Evolutionary conservation across 2,797 vertebrate genomes (phyloP).

Genomic region (Varecia variegata): DNA sequence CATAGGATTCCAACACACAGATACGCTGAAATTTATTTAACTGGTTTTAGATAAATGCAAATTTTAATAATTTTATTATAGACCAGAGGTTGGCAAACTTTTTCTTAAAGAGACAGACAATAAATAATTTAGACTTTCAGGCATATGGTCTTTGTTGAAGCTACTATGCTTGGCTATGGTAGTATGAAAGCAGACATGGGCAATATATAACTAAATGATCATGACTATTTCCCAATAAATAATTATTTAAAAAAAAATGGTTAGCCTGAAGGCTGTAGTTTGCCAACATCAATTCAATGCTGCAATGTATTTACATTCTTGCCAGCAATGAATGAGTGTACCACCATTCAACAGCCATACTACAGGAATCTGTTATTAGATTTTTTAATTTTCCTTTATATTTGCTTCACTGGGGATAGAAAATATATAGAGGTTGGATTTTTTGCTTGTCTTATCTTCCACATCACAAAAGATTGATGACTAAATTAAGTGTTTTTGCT

Average conservation of each 20-base stretch:
- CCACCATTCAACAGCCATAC: neutral
- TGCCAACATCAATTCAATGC: fast-evolving
- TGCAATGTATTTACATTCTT: neutral
- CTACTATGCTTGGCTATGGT: neutral
- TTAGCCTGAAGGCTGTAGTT: fast-evolving
- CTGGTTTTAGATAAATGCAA: no score
- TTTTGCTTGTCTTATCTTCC: neutral
- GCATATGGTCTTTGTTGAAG: fast-evolving
- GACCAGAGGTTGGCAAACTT: neutral
- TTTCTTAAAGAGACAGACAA: neutral
- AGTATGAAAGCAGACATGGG: neutral
- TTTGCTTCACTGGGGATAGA: neutral
- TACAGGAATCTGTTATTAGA: neutral
- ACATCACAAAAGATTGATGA: neutral
- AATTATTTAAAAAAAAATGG: neutral
- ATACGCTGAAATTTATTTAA: neutral
- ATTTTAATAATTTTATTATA: neutral
- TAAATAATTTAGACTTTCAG: neutral
- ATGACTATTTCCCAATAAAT: neutral
- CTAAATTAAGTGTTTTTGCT: neutral
- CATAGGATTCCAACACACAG: neutral
- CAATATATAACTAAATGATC: no score
- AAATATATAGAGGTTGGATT: neutral
- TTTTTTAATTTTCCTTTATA: neutral
- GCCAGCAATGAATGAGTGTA: neutral